These are phyloP conservation scores for Cynopterus brachyotis DNA, from an alignment of 2,113 vertebrate genomes.

Conservation along the genomic window DNA sequence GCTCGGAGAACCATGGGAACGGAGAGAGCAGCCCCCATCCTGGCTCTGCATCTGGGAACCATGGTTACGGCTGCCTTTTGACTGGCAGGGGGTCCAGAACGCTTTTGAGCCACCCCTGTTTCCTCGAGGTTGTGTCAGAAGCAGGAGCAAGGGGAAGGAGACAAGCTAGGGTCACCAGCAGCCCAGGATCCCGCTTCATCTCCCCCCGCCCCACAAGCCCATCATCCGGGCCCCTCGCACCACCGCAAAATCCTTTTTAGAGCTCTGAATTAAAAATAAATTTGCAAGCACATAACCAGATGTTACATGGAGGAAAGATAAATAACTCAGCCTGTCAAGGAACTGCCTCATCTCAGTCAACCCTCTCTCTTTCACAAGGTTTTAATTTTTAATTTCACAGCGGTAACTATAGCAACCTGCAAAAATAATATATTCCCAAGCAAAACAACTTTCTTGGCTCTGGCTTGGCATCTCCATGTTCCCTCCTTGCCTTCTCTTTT, in stretches of 20 bases:
- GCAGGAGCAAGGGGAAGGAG: conserved; percentile 7
- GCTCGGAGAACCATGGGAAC: conserved; percentile 17
- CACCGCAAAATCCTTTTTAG: conserved; percentile 65
- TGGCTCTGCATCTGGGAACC: conserved; percentile 70
- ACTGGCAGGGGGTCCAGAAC: conserved; percentile 69
- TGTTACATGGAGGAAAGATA: conserved; percentile 76
- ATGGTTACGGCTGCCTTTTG: conserved; percentile 73
- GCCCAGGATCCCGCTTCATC: not conserved
- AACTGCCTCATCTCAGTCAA: conserved; percentile 82
- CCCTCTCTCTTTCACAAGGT: conserved; percentile 82
- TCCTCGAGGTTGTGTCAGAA: conserved; percentile 64
- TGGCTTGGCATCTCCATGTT: conserved; percentile 68
- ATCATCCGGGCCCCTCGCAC: conserved; percentile 50
- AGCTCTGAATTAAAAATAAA: conserved; percentile 78
- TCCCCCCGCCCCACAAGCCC: not conserved
- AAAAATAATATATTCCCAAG: conserved; percentile 83
- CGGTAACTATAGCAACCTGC: conserved; percentile 86
- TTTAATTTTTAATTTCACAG: conserved; percentile 86
- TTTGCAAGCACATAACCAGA: conserved; percentile 79
- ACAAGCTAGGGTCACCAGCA: conserved; percentile 9
- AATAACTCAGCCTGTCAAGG: conserved; percentile 75
- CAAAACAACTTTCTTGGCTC: conserved; percentile 80
- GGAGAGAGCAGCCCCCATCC: conserved; percentile 20
- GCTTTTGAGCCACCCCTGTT: not conserved
- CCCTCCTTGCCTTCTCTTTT: conserved; percentile 55